These are phyloP conservation scores for Menidia menidia DNA, from an alignment of 2,797 vertebrate species.

Conservation along the genomic window DNA sequence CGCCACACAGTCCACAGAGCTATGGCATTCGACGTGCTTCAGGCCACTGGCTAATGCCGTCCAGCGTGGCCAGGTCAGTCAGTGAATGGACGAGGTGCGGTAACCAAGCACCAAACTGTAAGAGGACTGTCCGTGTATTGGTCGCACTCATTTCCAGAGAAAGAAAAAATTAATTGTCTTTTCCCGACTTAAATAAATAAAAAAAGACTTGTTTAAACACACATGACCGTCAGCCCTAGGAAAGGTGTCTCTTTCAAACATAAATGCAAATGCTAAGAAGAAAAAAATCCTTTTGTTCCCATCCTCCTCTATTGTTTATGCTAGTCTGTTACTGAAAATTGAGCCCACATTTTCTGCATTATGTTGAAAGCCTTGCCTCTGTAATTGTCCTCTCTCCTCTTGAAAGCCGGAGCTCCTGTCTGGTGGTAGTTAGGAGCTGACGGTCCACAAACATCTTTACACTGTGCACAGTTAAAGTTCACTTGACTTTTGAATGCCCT, in stretches of 20 bases:
- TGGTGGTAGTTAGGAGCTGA: neutral
- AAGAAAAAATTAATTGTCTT: too few relatives aligned
- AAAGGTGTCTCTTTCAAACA: constrained; percentile 22
- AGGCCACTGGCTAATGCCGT: constrained; percentile 56
- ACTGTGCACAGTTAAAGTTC: constrained; percentile 7
- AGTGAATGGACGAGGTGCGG: neutral
- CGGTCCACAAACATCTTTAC: constrained; percentile 17
- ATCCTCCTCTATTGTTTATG: constrained; percentile 26
- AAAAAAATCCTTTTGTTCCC: constrained; percentile 1
- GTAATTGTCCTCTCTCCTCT: neutral
- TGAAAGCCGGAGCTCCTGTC: constrained; percentile 6
- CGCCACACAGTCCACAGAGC: too few relatives aligned
- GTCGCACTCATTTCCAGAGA: constrained; percentile 26
- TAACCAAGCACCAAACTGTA: constrained; percentile 28
- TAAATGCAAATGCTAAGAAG: neutral
- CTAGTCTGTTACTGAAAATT: constrained; percentile 25
- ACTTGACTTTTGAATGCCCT: constrained; percentile 18
- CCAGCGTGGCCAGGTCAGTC: too few relatives aligned
- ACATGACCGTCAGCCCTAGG: neutral
- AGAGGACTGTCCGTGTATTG: constrained; percentile 22
- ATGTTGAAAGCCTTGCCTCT: neutral
- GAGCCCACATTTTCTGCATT: constrained; percentile 13
- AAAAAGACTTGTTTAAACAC: neutral
- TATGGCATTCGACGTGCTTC: too few relatives aligned
- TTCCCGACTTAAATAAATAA: neutral